Evolutionary conservation across 92 coral and sea anemone genomes (phyloP).

Genomic region (Bergia sp.): DNA sequence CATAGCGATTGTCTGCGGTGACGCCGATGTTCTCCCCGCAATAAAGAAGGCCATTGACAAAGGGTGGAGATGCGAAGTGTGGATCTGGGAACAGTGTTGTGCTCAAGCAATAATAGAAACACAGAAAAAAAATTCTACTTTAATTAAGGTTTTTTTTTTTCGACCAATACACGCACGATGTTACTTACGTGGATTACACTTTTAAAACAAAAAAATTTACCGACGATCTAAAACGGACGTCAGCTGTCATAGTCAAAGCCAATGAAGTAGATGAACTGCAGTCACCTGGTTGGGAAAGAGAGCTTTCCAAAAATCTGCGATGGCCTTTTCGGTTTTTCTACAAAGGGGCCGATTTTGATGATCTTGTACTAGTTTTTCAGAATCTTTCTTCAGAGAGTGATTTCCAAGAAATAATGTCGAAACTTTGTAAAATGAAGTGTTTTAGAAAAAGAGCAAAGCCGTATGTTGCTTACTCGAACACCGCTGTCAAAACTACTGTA

Average conservation of each 20-base stretch:
- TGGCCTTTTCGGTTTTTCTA: slow-evolving; percentile 52
- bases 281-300: slow-evolving; percentile 26
- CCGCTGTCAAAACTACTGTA: not conserved
- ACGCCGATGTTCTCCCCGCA: slow-evolving; percentile 62
- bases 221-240: not conserved
- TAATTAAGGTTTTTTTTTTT: not conserved
- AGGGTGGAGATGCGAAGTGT: slow-evolving; percentile 54
- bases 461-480: not conserved
- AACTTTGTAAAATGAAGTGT: not conserved
- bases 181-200: slow-evolving; percentile 30
- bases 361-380: not conserved
- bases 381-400: not conserved
- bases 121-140: not conserved
- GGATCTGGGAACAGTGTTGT: slow-evolving; percentile 53
- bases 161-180: not conserved
- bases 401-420: not conserved
- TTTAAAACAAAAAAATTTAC: not conserved
- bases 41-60: slow-evolving; percentile 24
- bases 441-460: not conserved
- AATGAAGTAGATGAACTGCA: not conserved
- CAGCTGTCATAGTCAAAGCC: slow-evolving; percentile 45
- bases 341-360: not conserved
- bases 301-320: slow-evolving; percentile 23
- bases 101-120: slow-evolving; percentile 10
- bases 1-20: slow-evolving; percentile 53